Evolutionary conservation across 2,888 invertebrate species (phyloP).

Genomic region (Microplitis manilae): DNA sequence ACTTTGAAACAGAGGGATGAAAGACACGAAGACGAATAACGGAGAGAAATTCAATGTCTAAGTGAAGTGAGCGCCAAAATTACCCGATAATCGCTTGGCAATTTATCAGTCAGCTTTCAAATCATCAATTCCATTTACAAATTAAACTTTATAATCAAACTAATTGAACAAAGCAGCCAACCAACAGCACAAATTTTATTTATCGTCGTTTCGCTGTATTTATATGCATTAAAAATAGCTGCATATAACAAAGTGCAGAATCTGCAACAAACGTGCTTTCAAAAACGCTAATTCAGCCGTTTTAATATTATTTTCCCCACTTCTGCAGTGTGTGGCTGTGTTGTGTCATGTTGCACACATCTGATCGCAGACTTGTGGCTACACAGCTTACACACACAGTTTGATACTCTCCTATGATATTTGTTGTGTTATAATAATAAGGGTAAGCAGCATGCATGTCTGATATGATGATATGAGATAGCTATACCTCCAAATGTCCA

Average conservation of each 20-base stretch:
- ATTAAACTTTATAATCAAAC: too few species aligned
- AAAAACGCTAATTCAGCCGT: neutral
- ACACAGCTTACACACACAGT: neutral
- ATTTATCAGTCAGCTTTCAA: too few species aligned
- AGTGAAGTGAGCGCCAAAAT: neutral
- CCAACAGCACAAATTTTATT: too few species aligned
- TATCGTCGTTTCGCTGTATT: too few species aligned
- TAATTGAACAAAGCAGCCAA: too few species aligned
- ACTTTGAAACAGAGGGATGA: neutral
- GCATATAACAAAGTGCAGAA: neutral
- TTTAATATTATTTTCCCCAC: neutral
- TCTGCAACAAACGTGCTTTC: neutral
- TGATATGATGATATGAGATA: too few species aligned
- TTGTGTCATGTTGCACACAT: neutral
- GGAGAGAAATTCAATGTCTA: neutral
- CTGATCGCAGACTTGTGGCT: neutral
- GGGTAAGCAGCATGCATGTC: too few species aligned
- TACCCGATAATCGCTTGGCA: neutral
- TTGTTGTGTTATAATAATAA: too few species aligned
- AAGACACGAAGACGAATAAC: neutral
- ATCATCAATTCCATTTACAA: too few species aligned
- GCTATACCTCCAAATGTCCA: too few species aligned
- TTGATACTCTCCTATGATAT: too few species aligned
- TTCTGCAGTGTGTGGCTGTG: neutral
- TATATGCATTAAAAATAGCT: too few species aligned